Base-by-base conservation (phyloP, 2,888 invertebrate species). In the Drosophila peninsularis region DNA sequence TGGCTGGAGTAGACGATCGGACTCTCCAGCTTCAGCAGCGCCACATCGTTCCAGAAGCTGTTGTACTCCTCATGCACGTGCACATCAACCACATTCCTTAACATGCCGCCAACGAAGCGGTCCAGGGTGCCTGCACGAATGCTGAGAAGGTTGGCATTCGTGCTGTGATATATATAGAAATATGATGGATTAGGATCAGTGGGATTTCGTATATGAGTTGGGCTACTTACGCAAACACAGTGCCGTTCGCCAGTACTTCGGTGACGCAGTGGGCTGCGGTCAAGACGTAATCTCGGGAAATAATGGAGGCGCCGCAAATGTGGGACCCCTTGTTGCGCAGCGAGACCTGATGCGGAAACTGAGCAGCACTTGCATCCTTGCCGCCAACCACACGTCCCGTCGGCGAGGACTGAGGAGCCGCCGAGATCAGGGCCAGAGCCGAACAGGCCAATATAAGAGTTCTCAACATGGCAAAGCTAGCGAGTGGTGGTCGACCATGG, bases 341-440 rank as follows among this genome's bases (percentile, higher is more conserved):
- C 9, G 92, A 92, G 14, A 91, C 78, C 86, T 92, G 92, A 75
- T 91, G 87, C 0, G 92, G 90, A 74, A 91, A 92, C 65, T 92
- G 88, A 10, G 85, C 90, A 24, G 63, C 53, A 5, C 39, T 54
- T 11, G 92, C 92, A 65, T 88, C 78, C 1, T 61, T 56, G 10
- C 92, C 92, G 24, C 91, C 91, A 14, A 90, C 90, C 49, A 90
- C 72, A 10, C 90, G 90, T 0, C 78, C 79, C 10, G 58, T 45
- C 7, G 39, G 57, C 9, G 50, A 6, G 11, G 11, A 45, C 32
- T 58, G 53, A 6, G 88, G 82, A 11, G 73, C 75, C 7, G 84
- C 80, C 9, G 60, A 24, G 10, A 44, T 55, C 1, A 58, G 1
- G 11, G 57, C 41, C 13, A 75, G n/a, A 21, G 60, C 56, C 41